Base-by-base conservation (phyloP, 2,888 invertebrate species). In the Lobophora halterata region DNA sequence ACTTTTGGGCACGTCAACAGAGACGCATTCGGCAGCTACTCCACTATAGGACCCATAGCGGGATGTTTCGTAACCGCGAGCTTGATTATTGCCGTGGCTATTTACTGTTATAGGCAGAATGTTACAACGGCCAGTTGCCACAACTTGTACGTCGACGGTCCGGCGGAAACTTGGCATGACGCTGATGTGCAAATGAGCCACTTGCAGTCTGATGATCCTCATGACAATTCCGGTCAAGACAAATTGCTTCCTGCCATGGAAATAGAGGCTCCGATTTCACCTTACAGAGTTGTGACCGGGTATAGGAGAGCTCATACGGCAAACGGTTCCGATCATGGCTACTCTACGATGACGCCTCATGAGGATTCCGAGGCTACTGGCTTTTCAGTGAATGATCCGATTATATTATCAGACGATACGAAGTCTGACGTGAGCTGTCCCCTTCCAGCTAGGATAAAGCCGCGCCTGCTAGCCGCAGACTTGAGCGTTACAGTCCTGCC, bases 301-400 rank as follows among this genome's bases (percentile, higher is more conserved):
- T 96, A 95, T 70, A 87, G 94, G 20, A 89, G 95, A 14, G 91
- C 94, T 2, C 91, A 92, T 25, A 90, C 93, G 0, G 92, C 93
- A 0, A 93, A 92, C 24, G 93, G 93, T 57, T 96, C 95, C n/a
- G 97, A 97, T 82, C 96, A 97, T 67, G 97, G 97, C 1, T 97
- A 97, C 77, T 96, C 96, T 2, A 96, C 96, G 0, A 96, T 96
- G 96, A 96, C 96, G 1, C 95, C 95, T 1, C 95, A 96, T 58
- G 96, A 96, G 64, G 96, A 96, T 66, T 95, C 94, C 1, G 95
- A 96, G 67, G 93, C 94, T 55, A 91, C 94, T 51, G 93, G 93
- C 4, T 93, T 94, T 55, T 93, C 92, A 9, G 88, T 92, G 4
- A 90, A 91, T 27, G 93, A 92, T 58, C 91, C 92, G 0, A 81